phyloP scores from a whole-genome alignment of 1,140 invertebrate species.

The Ceratina japonica region DNA sequence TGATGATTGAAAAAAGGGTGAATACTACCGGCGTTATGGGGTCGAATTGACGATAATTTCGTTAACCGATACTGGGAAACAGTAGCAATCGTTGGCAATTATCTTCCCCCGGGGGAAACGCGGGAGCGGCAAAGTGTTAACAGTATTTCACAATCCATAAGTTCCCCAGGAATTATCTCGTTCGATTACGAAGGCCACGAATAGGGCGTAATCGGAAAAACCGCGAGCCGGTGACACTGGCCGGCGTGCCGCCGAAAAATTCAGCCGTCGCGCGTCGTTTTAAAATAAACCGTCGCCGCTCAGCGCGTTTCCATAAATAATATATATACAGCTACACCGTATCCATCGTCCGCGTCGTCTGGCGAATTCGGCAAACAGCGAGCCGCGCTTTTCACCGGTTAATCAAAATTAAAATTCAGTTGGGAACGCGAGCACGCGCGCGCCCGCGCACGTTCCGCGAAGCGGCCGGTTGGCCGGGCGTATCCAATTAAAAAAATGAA shows the following conservation, averaged over 20 bases:
- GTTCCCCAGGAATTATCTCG: slow-evolving; percentile 14
- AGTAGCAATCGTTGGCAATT: not conserved
- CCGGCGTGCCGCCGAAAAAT: not conserved
- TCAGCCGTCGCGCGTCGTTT: not conserved
- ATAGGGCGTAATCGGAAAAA: slow-evolving; percentile 13
- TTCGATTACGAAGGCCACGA: slow-evolving; percentile 23
- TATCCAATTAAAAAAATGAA: slow-evolving; percentile 71
- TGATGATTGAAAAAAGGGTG: too few species aligned
- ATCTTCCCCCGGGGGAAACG: not conserved
- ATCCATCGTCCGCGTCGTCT: not conserved
- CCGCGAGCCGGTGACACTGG: not conserved
- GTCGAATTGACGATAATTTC: too few species aligned
- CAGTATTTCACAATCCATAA: slow-evolving; percentile 29
- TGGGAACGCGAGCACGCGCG: slow-evolving; percentile 32
- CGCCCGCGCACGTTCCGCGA: slow-evolving; percentile 11
- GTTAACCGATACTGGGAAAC: not conserved
- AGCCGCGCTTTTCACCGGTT: slow-evolving; percentile 54
- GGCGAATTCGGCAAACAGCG: slow-evolving; percentile 38
- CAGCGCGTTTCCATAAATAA: slow-evolving; percentile 13
- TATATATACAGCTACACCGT: not conserved
- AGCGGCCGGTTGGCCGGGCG: slow-evolving; percentile 36
- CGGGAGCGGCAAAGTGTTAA: not conserved
- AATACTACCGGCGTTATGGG: not conserved
- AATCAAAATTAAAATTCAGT: slow-evolving; percentile 71
- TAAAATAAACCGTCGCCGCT: not conserved